A percentile compares a stretch with the other conserved stretches of the same genome.
These are phyloP conservation scores for Anomalospiza imberbis DNA, from an alignment of 2,797 vertebrate genomes.

Conservation along the genomic window DNA sequence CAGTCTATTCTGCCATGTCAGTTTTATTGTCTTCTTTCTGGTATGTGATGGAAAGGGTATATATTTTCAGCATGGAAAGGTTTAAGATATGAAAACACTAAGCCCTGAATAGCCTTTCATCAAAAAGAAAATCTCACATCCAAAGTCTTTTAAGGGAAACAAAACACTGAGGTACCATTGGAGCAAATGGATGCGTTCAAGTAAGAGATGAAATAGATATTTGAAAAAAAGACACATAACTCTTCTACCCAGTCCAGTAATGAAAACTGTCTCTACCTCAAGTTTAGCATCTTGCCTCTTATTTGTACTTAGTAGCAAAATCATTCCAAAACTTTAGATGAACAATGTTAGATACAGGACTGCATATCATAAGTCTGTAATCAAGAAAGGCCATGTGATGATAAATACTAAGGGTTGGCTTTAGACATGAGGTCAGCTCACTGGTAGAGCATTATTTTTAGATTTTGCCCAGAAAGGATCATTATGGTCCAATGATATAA, in stretches of 20 bases:
- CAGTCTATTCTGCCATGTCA: slow-evolving; percentile 31
- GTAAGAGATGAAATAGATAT: background rate
- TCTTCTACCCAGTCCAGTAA: rapidly evolving
- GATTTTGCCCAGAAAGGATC: background rate
- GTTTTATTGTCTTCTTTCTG: slow-evolving; percentile 47
- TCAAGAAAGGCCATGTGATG: background rate
- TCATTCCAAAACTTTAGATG: background rate
- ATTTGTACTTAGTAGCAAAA: background rate
- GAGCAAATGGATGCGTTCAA: background rate
- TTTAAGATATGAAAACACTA: slow-evolving; percentile 21
- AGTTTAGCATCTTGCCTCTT: background rate
- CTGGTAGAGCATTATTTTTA: background rate
- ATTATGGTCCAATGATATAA: background rate
- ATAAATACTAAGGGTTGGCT: background rate
- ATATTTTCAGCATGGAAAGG: slow-evolving; percentile 39
- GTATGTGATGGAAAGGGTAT: background rate
- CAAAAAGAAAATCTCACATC: background rate
- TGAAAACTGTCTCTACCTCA: background rate
- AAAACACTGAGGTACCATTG: background rate
- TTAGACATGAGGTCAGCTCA: background rate
- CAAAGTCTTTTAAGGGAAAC: background rate
- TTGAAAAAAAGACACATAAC: background rate
- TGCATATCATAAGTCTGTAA: background rate
- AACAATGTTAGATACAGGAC: background rate
- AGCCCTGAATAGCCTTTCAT: slow-evolving; percentile 5